Conservation (phyloP, 2,888 invertebrate genomes). For the Rhagophthalmus giganteus region DNA sequence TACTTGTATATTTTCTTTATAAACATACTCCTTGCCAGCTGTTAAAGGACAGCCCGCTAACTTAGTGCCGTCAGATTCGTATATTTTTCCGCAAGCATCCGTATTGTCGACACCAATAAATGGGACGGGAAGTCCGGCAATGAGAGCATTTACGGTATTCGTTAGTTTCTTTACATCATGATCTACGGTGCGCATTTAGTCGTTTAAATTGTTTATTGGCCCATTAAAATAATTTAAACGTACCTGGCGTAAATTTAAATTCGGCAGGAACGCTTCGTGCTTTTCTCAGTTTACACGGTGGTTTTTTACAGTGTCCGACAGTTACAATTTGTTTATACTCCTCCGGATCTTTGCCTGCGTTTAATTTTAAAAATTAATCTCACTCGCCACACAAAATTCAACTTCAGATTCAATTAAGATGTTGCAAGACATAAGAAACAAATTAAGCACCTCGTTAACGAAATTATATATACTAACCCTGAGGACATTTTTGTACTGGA, state of each 20-base stretch:
- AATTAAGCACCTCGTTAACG: no score
- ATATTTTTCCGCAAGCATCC: constrained; percentile 69
- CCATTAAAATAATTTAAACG: no score
- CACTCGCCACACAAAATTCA: no score
- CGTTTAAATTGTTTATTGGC: no score
- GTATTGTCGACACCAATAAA: constrained; percentile 76
- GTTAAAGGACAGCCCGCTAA: constrained; percentile 69
- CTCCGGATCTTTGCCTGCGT: background rate
- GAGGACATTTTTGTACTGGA: constrained; percentile 8
- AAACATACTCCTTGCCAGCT: constrained; percentile 68
- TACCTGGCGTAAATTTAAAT: constrained; percentile 65
- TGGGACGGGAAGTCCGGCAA: constrained; percentile 68
- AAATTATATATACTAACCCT: no score
- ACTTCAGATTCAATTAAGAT: no score
- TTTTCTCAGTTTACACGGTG: constrained; percentile 68
- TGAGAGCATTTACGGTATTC: constrained; percentile 66
- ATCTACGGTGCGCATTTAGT: constrained; percentile 52
- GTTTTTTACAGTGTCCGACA: constrained; percentile 64
- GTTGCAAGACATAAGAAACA: no score
- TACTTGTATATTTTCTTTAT: constrained; percentile 66
- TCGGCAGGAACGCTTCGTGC: constrained; percentile 60
- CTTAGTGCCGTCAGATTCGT: constrained; percentile 60
- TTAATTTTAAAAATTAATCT: no score
- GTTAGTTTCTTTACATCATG: constrained; percentile 59
- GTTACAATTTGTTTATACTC: constrained; percentile 39